Base-by-base conservation (phyloP, 2,888 invertebrate species). In the Cantharis flavilabris region DNA sequence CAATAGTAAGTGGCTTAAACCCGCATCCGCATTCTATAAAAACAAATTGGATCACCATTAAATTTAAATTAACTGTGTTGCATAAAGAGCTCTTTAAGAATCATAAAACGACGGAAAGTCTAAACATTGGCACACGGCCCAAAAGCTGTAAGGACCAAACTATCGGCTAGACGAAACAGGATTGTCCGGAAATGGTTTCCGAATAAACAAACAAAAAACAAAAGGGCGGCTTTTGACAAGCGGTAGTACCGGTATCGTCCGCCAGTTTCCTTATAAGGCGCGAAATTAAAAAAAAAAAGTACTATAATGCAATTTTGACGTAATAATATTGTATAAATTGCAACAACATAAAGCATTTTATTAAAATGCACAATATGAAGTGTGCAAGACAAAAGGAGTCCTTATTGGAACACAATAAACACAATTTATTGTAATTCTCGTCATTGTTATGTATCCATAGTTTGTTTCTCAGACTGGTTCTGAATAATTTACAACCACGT, bases 381-480 rank as follows among this genome's bases (percentile, higher is more conserved):
- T 67, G 65, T 13, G 23, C 20, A 23, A 67, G 13, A 67, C 65
- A 16, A 67, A 67, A 67, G 23, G 11, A 20, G 16, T 16, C 65
- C 65, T 23, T 67, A 67, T 67, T 67, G 65, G 65, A 67, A 67
- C 65, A 67, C 23, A 67, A 67, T 67, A 67, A 23, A 67, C 65
- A 67, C 65, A 67, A 75, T 70, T 75, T 75, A 75, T 70, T 70
- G 71, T 75, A 75, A 75, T 75, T 75, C 71, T 65, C 70, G 70
- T 75, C 75, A 75, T 75, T 75, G 75, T 75, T 75, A 71, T 75
- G 75, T 70, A 64, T 67, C 70, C 33, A 69, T 71, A 75, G 71
- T 75, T 75, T 75, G 64, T 75, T 70, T 63, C 64, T 69, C 23
- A 69, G 70, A 76, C 76, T 76, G 76, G 76, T 76, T 76, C 67